Evolutionary conservation across 2,888 invertebrate species (phyloP), one percentile per base, ranked within the genome.

Genomic region (Pollenia angustigena): DNA sequence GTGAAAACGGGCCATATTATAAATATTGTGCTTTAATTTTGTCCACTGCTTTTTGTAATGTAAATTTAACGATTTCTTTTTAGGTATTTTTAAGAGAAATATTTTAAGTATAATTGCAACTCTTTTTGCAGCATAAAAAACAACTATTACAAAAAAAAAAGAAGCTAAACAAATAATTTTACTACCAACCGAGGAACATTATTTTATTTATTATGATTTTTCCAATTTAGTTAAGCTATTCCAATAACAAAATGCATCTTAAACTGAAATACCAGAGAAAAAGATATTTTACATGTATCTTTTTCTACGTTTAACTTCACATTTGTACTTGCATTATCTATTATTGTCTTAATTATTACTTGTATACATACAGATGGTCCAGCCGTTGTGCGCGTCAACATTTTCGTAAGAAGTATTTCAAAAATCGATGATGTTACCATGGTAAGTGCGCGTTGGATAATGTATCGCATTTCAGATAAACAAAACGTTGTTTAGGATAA

Each of bases 381-480:
- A 94, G 97, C 98, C 94, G 96, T 97, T 95, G 98, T 98, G 94
- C 96, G 96, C 95, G 98, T 98, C 96, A 98, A 98, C 97, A 98
- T 98, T 95, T 98, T 97, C 96, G 97, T 98, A 95, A 95, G 98
- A 96, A 98, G 98, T 97, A 98, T 99, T 95, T 98, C 98, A 95
- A 98, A 98, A 96, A 98, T 98, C 95, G 98, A 98, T 96, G 98
- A 98, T 96, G 98, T 98, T 95, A 98, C 98, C 93, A 98, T 98
- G 98, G 98, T 98, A 97, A 98, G 98, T 97, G 90, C 90, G 91
- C 90, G 90, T 89, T 88, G 88, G 90, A 89, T 88, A 90, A 89
- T 89, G 88, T 87, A 82, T 89, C 87, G 88, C 88, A 89, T 88
- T 52, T 71, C 48, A 64, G 85, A 68, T 1, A 81, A 74, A 88